phyloP scores from a whole-genome alignment of 2,797 vertebrate species.

The Anableps anableps region DNA sequence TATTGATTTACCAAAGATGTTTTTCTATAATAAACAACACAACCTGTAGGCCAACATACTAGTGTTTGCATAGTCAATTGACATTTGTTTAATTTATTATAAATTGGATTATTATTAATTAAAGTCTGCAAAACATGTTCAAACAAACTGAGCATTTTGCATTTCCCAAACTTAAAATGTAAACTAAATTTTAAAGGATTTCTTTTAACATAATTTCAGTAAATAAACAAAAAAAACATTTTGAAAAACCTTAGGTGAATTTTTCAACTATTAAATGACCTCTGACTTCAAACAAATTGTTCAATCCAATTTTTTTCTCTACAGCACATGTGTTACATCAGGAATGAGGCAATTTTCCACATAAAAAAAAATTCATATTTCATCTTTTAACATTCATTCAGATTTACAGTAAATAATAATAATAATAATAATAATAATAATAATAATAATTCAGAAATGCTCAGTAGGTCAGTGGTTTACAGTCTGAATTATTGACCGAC shows the following conservation, averaged over 20 bases:
- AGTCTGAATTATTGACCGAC: slow-evolving; percentile 6
- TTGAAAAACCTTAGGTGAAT: too few relatives aligned
- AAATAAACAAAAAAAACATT: background rate
- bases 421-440: background rate
- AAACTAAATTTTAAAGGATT: background rate
- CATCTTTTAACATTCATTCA: background rate
- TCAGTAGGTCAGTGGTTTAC: background rate
- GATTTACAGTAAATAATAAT: background rate
- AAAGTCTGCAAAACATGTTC: background rate
- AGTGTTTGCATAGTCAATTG: background rate
- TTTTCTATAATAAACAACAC: background rate
- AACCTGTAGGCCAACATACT: background rate
- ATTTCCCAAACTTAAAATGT: background rate
- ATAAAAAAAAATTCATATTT: background rate
- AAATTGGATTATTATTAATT: too few relatives aligned
- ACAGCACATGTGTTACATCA: background rate
- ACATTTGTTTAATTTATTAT: too few relatives aligned
- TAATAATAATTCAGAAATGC: background rate
- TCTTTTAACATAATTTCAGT: background rate
- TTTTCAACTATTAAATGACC: too few relatives aligned
- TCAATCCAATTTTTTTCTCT: background rate
- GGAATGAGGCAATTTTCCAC: background rate
- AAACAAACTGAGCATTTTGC: background rate
- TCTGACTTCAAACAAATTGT: background rate
- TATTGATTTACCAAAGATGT: background rate